Percentiles rank a stretch among this genome's conserved stretches.
Conservation (phyloP, 2,113 vertebrate species). For the Caracal caracal region DNA sequence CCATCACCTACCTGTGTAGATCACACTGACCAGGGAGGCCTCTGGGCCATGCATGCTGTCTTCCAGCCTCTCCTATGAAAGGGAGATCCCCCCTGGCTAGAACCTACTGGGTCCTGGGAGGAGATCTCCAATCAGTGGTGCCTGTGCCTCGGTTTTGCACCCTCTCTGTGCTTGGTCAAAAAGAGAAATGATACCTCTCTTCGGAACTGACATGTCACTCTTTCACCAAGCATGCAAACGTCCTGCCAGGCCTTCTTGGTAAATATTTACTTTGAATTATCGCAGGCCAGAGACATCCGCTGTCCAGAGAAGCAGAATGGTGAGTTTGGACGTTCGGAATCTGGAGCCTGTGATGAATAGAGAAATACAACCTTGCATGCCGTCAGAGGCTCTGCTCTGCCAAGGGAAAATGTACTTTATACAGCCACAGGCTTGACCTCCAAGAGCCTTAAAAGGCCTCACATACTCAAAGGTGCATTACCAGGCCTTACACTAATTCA, state of each 20-base stretch:
- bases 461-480: slow-evolving; percentile 94
- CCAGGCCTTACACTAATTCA: slow-evolving; percentile 93
- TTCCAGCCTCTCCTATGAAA: background rate
- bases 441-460: slow-evolving; percentile 91
- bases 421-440: slow-evolving; percentile 88
- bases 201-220: slow-evolving; percentile 55
- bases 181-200: slow-evolving; percentile 68
- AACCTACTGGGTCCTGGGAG: background rate
- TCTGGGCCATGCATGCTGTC: background rate
- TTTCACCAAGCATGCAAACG: slow-evolving; percentile 10
- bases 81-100: background rate
- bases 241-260: slow-evolving; percentile 30
- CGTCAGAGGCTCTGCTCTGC: slow-evolving; percentile 81
- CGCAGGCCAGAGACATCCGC: slow-evolving; percentile 68
- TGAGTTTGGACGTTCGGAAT: slow-evolving; percentile 80
- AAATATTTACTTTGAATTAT: slow-evolving; percentile 82
- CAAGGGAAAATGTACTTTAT: slow-evolving; percentile 88
- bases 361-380: slow-evolving; percentile 82
- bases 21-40: background rate
- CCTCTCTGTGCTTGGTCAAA: slow-evolving; percentile 37
- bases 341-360: slow-evolving; percentile 81
- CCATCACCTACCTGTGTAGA: background rate
- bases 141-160: slow-evolving; percentile 67
- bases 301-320: slow-evolving; percentile 69
- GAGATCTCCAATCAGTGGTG: slow-evolving; percentile 51